A percentile compares a stretch with the other conserved stretches of the same genome.
phyloP scores from a whole-genome alignment of 2,888 invertebrate species.

The Drosophila yooni region DNA sequence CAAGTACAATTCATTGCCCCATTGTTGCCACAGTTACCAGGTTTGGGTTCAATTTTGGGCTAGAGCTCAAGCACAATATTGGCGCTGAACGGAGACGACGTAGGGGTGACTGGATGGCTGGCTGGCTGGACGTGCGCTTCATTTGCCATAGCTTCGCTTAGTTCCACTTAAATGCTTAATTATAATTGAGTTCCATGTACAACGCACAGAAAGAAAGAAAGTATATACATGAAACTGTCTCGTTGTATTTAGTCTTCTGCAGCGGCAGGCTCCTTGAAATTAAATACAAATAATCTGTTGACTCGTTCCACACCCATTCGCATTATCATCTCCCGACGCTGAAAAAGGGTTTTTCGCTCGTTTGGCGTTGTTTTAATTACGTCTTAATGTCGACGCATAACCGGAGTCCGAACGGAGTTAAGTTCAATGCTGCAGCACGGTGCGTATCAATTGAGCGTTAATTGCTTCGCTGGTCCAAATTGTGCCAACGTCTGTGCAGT shows the following conservation, averaged over 20 bases:
- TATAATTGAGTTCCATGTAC: conserved; percentile 79
- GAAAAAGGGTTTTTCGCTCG: conserved; percentile 49
- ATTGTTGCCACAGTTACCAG: conserved; percentile 44
- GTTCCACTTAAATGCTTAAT: conserved; percentile 81
- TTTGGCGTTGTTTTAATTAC: conserved; percentile 78
- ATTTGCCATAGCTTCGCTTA: conserved; percentile 71
- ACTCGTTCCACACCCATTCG: conserved; percentile 47
- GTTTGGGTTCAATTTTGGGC: conserved; percentile 13
- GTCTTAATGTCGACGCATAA: conserved; percentile 76
- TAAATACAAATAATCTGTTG: conserved; percentile 80
- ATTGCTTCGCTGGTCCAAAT: conserved; percentile 64
- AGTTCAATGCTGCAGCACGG: conserved; percentile 68
- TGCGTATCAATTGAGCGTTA: conserved; percentile 78
- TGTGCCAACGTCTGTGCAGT: conserved; percentile 55
- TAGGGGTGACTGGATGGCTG: conserved; percentile 13
- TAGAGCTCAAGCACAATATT: conserved; percentile 2
- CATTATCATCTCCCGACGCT: neutral
- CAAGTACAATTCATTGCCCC: conserved; percentile 3
- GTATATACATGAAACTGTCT: conserved; percentile 46
- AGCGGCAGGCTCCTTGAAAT: conserved; percentile 66
- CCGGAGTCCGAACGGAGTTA: conserved; percentile 16
- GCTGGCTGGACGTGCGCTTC: conserved; percentile 62
- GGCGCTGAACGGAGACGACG: conserved; percentile 14
- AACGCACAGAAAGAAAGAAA: conserved; percentile 35
- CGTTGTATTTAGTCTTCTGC: conserved; percentile 25